These are phyloP conservation scores for Chaetura pelagica DNA, from an alignment of 2,113 vertebrate genomes.

Conservation along the genomic window DNA sequence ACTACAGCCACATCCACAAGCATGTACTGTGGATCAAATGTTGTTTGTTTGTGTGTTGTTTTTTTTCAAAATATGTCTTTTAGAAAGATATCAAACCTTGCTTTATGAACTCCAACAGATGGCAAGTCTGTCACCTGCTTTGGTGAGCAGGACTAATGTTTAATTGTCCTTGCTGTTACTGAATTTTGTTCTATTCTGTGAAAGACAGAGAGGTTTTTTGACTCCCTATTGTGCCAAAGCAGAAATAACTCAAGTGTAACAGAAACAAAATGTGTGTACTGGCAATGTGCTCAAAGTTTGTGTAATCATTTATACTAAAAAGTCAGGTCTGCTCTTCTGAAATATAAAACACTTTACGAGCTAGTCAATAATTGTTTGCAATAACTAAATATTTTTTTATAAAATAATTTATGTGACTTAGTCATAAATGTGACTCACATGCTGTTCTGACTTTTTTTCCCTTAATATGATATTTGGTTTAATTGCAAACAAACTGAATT, in stretches of 20 bases:
- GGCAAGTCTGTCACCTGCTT: constrained; percentile 58
- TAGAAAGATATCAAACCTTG: background rate
- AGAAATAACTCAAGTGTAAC: background rate
- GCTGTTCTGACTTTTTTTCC: background rate
- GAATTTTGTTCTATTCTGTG: constrained; percentile 15
- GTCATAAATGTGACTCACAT: background rate
- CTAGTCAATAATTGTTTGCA: background rate
- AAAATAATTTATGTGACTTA: background rate
- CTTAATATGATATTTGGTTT: background rate
- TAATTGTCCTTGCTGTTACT: constrained; percentile 61
- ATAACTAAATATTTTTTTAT: background rate
- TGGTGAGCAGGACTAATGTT: constrained; percentile 35
- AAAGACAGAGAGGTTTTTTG: constrained; percentile 4
- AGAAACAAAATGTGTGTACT: background rate
- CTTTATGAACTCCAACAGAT: constrained; percentile 48
- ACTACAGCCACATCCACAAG: background rate
- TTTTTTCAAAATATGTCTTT: background rate
- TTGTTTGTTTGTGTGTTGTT: no score
- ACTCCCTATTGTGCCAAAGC: background rate
- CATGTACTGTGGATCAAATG: background rate
- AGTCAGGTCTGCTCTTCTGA: background rate
- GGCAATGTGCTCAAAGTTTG: background rate
- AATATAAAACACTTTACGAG: background rate
- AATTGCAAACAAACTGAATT: background rate
- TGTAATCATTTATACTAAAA: background rate